Base-by-base conservation (phyloP, 2,113 vertebrate species). In the Toxotes jaculatrix region DNA sequence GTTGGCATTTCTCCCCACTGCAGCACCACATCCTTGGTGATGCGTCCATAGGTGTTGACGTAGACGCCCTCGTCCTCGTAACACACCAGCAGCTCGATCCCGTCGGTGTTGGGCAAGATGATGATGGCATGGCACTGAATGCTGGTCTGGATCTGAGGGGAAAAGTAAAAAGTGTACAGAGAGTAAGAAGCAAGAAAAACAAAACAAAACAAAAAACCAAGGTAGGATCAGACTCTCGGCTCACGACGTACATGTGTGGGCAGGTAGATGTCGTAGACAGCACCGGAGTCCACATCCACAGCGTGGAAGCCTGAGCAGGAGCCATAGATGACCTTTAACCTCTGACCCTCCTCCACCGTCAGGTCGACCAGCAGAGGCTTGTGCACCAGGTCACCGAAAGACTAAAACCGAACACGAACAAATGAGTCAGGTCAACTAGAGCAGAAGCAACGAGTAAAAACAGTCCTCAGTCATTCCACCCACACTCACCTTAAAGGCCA, bases 211-310 rank as follows among this genome's bases (percentile, higher is more conserved):
- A 43, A 7, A 43, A 49, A 32, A 17, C 10, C 0, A 14, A 38
- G 1, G 1, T 2, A 0, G 0, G 14, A 4, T 38, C 10, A 1
- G 45, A 55, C 0, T 12, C 1, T 2, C 13, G n/a, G 16, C 14
- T 2, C 5, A 3, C 13, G 0, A 14, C 96, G 95, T 95, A 98
- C 97, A 0, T 99, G 97, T 65, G 96, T 97, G 80, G 97, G 97
- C 86, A 98, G 94, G 89, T 96, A 97, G 89, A 98, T 96, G 93
- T 99, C 97, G 69, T 97, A 98, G 32, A 98, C 96, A 12, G 96
- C 96, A 66, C 97, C 97, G 2, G 98, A 98, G 93, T 99, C 97
- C 89, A 97, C 97, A 87, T 99, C 97, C 62, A 98, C 97, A n/a
- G 96, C 96, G 0, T 99, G 97, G 92, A 98, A 99, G 77, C 97